Base-by-base conservation (phyloP, 1,140 invertebrate species). In the Zelostemma sp. region DNA sequence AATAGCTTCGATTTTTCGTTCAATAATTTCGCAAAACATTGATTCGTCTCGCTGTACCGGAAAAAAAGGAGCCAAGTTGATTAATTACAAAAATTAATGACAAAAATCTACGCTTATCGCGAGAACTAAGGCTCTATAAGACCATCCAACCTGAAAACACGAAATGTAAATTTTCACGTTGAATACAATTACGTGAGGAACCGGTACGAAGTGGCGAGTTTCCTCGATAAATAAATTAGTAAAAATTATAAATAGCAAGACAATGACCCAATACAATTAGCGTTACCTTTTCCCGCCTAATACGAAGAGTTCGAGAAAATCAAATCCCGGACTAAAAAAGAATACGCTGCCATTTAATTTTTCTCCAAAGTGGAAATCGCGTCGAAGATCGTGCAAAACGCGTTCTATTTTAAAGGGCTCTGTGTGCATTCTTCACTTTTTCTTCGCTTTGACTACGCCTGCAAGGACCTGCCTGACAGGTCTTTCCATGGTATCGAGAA, bases 391-490 rank as follows among this genome's bases (percentile, higher is more conserved):
- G 35, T 8, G 3, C 15, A 61, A 61, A 61, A 62, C 53, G 60
- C 25, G 62, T 63, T 50, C 55, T 59, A 72, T 72, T 72, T 72
- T 66, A 67, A 72, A 72, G 59, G 68, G 66, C 63, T 63, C 56
- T 62, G 55, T 63, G 18, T 60, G 57, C 46, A 57, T 18, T 57
- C 18, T 38, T 18, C 19, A 60, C 68, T 66, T 72, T 63, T 72
- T 72, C 54, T 45, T 72, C 63, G 68, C 68, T 66, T 72, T 63
- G 66, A 66, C 54, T 45, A 66, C 63, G 68, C 68, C 54, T 57
- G 68, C 59, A 72, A 66, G 68, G 68, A 72, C 68, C 59, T 72
- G 68, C 59, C 68, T 66, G 63, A 63, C 68, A 71, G 65, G 68
- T 71, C 58, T 71, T 66, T 63, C 55, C 60, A 65, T 65, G 56